Evolutionary conservation across 35 echinoderm and acorn worm genomes (phyloP).

Genomic region (Diadema setosum): DNA sequence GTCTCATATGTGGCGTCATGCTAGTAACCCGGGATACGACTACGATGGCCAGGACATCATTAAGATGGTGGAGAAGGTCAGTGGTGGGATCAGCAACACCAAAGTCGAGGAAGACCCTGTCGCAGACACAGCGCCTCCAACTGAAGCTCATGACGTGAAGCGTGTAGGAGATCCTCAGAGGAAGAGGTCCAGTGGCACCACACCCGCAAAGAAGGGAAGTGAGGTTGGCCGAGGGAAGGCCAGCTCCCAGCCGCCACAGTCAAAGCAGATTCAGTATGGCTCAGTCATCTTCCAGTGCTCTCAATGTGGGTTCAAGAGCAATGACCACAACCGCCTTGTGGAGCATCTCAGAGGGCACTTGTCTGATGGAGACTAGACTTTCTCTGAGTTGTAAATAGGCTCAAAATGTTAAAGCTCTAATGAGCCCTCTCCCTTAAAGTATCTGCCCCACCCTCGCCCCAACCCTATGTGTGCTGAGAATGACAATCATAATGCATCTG

Average conservation of each 20-base stretch:
- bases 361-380: not conserved
- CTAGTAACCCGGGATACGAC: slow-evolving; percentile 81
- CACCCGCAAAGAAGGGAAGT: too few relatives aligned
- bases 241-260: not conserved
- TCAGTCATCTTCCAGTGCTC: slow-evolving; percentile 56
- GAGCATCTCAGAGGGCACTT: slow-evolving; percentile 69
- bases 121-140: not conserved
- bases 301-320: slow-evolving; percentile 76
- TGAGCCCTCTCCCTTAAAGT: not conserved
- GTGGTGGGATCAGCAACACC: not conserved
- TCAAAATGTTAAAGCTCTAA: not conserved
- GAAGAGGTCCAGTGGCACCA: not conserved
- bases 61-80: slow-evolving; percentile 12
- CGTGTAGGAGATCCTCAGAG: not conserved
- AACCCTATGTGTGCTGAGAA: too few relatives aligned
- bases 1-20: slow-evolving; percentile 98
- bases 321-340: slow-evolving; percentile 18
- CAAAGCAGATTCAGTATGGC: slow-evolving; percentile 14
- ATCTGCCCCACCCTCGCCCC: too few relatives aligned
- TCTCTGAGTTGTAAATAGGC: not conserved
- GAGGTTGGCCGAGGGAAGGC: too few relatives aligned
- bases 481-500: too few relatives aligned
- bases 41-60: slow-evolving; percentile 66
- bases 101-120: not conserved
- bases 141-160: not conserved